Evolutionary conservation across 64 coral and sea anemone species (phyloP).

Genomic region (Exaiptasia diaphana): DNA sequence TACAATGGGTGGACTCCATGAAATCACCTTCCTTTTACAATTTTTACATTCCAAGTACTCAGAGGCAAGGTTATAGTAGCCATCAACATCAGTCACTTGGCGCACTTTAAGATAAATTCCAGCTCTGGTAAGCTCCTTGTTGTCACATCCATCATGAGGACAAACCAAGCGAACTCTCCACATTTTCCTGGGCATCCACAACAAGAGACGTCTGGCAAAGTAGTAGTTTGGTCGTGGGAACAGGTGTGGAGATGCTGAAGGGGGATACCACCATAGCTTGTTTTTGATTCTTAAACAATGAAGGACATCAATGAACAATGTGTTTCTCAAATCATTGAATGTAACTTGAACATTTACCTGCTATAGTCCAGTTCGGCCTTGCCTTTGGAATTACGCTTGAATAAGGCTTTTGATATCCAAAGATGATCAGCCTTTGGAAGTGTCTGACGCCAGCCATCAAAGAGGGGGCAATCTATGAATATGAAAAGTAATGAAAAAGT

Average conservation of each 20-base stretch:
- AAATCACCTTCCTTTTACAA: too few species aligned
- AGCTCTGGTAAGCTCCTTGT: too few species aligned
- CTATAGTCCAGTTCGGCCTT: constrained; percentile 53
- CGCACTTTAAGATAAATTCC: too few species aligned
- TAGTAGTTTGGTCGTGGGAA: constrained; percentile 1
- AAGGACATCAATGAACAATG: background rate
- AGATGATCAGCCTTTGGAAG: background rate
- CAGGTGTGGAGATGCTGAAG: constrained; percentile 29
- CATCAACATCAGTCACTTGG: too few species aligned
- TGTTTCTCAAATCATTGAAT: background rate
- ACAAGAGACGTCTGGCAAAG: constrained; percentile 28
- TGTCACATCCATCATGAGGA: too few species aligned
- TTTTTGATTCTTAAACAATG: constrained; percentile 13
- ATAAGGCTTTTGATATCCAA: constrained; percentile 32
- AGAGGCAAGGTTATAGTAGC: too few species aligned
- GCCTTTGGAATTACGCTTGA: constrained; percentile 13
- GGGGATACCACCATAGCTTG: constrained; percentile 56
- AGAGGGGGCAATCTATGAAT: too few species aligned
- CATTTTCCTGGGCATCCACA: constrained; percentile 62
- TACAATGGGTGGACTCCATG: too few species aligned
- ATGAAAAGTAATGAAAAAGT: too few species aligned
- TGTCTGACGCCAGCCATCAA: constrained; percentile 2
- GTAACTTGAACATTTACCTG: constrained; percentile 7
- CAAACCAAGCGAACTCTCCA: too few species aligned
- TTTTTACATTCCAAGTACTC: too few species aligned